These are phyloP conservation scores for Cephus nigrinus DNA, from an alignment of 2,888 invertebrate genomes.

Conservation along the genomic window DNA sequence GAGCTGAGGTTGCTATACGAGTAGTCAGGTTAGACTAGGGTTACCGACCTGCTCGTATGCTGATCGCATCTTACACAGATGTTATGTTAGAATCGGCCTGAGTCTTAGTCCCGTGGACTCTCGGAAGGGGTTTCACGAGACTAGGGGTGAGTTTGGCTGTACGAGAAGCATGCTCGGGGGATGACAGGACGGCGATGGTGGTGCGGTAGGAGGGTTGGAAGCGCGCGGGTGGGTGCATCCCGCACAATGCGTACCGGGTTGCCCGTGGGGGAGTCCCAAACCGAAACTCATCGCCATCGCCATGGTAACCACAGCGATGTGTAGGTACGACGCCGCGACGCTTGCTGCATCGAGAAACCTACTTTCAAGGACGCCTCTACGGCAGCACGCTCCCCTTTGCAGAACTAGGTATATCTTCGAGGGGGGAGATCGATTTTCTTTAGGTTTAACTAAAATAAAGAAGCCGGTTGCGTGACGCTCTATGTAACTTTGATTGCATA, in stretches of 20 bases:
- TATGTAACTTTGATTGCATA: not conserved
- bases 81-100: not conserved
- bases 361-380: constrained; percentile 1
- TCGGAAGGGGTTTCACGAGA: not conserved
- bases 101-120: not conserved
- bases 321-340: constrained; percentile 5
- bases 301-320: constrained; percentile 40
- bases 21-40: not conserved
- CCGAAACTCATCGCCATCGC: constrained; percentile 34
- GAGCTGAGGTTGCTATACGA: too few species aligned
- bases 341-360: not conserved
- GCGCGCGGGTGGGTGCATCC: constrained; percentile 25
- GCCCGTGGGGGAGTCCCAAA: constrained; percentile 18
- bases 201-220: not conserved
- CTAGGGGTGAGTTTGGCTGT: constrained; percentile 17
- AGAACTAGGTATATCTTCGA: not conserved
- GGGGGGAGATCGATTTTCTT: not conserved
- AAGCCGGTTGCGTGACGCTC: not conserved
- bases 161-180: not conserved
- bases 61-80: not conserved
- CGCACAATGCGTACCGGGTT: constrained; percentile 21
- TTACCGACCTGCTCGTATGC: not conserved
- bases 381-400: not conserved
- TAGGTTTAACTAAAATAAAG: not conserved
- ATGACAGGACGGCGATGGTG: not conserved